These are phyloP conservation scores for Vipera ursinii DNA, from an alignment of 2,797 vertebrate species.

Conservation along the genomic window DNA sequence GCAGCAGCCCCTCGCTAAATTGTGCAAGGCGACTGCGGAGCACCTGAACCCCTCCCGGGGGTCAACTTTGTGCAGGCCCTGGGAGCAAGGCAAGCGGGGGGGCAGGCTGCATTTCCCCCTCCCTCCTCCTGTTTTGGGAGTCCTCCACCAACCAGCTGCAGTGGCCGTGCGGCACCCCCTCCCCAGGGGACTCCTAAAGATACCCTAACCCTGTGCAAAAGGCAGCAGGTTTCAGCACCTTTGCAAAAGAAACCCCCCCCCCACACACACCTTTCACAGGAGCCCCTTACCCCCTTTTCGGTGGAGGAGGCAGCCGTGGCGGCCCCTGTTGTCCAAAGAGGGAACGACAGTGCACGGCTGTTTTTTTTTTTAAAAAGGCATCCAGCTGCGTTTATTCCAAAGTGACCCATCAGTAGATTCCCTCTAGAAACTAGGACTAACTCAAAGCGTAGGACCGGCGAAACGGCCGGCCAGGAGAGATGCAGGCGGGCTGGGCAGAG, in stretches of 20 bases:
- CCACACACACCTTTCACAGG: neutral
- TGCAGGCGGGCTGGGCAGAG: conserved; percentile 2
- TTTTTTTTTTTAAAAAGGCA: conserved; percentile 54
- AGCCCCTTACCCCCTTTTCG: neutral
- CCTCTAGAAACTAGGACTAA: conserved; percentile 43
- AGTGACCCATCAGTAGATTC: conserved; percentile 47
- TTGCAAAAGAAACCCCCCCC: neutral
- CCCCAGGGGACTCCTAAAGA: neutral
- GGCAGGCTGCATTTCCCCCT: neutral
- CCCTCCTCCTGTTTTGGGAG: neutral
- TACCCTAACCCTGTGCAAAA: neutral
- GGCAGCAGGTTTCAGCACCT: neutral
- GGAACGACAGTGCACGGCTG: neutral
- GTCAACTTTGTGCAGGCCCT: no score
- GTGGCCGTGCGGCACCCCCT: neutral
- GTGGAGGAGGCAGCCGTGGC: neutral
- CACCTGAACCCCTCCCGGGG: neutral
- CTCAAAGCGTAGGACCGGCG: conserved; percentile 43
- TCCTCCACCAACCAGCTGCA: neutral
- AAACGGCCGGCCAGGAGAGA: neutral
- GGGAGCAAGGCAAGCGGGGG: neutral
- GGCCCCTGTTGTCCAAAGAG: neutral
- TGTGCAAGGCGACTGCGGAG: neutral
- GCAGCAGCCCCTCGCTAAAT: neutral
- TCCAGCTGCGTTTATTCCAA: conserved; percentile 62